These are phyloP conservation scores for Nebria salina DNA, from an alignment of 2,888 invertebrate species.

Conservation along the genomic window DNA sequence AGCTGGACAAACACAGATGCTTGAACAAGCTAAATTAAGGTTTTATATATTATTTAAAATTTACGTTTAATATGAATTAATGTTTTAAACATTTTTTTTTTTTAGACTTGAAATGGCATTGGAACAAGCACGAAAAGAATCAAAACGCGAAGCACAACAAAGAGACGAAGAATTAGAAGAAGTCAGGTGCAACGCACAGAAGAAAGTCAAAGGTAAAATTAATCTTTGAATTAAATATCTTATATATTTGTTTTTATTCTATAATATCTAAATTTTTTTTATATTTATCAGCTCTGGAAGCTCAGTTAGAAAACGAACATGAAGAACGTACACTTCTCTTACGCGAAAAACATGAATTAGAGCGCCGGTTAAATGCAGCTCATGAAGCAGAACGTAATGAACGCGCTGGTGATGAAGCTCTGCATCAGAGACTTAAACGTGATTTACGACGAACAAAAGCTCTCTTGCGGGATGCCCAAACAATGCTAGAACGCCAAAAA, in stretches of 20 bases:
- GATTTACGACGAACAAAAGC: conserved; percentile 92
- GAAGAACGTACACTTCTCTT: conserved; percentile 87
- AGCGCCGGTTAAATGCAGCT: conserved; percentile 82
- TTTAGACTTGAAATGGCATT: conserved; percentile 87
- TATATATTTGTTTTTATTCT: neutral
- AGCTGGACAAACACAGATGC: conserved; percentile 73
- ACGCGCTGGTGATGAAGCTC: conserved; percentile 77
- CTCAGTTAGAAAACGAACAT: conserved; percentile 92
- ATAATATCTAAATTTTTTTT: neutral
- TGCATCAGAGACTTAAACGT: conserved; percentile 78
- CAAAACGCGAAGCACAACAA: conserved; percentile 87
- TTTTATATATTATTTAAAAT: neutral
- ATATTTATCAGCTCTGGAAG: conserved; percentile 75
- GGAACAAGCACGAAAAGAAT: conserved; percentile 91
- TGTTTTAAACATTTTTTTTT: neutral
- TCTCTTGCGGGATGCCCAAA: conserved; percentile 89
- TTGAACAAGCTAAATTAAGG: conserved; percentile 90
- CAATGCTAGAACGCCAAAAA: conserved; percentile 88
- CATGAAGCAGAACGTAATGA: conserved; percentile 81
- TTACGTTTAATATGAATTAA: neutral
- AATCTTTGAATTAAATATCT: neutral
- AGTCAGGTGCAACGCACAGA: conserved; percentile 86
- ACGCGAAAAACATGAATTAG: conserved; percentile 91
- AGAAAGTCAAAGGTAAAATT: conserved; percentile 83
- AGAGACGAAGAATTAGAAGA: conserved; percentile 95